A percentile compares a stretch with the other conserved stretches of the same genome.
Evolutionary conservation across 2,797 vertebrate species (phyloP).

Genomic region (Clarias platycephalus): DNA sequence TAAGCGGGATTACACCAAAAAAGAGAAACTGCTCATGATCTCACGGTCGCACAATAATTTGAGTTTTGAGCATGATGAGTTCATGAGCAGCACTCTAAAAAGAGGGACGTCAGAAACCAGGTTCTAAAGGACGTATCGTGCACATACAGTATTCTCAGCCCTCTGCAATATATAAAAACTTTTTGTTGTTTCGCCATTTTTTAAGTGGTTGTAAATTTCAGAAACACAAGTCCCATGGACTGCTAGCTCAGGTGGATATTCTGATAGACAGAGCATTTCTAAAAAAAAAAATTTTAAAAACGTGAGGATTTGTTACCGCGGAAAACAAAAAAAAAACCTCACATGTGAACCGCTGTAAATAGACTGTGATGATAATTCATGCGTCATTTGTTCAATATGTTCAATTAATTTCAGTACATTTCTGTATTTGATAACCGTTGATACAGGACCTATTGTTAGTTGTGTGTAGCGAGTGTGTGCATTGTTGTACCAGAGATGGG

Average conservation of each 20-base stretch:
- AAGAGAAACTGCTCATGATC: constrained; percentile 98
- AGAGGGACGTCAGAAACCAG: constrained; percentile 93
- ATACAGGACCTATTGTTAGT: constrained; percentile 65
- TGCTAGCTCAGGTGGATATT: constrained; percentile 53
- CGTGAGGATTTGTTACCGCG: background rate
- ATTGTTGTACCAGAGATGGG: constrained; percentile 69
- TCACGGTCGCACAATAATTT: constrained; percentile 96
- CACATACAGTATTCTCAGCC: background rate
- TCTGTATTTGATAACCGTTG: constrained; percentile 54
- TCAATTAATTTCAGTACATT: constrained; percentile 40
- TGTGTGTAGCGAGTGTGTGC: constrained; percentile 69
- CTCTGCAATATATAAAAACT: constrained; percentile 2
- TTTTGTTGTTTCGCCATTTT: constrained; percentile 22
- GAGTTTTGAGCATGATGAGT: constrained; percentile 94
- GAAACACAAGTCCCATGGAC: constrained; percentile 34
- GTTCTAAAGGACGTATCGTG: constrained; percentile 72
- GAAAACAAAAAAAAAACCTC: background rate
- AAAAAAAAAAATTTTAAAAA: background rate
- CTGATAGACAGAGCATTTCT: background rate
- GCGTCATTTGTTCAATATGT: constrained; percentile 46
- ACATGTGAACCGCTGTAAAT: constrained; percentile 24
- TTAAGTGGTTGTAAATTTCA: constrained; percentile 30
- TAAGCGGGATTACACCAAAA: constrained; percentile 91
- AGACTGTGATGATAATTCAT: constrained; percentile 26
- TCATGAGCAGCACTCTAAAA: constrained; percentile 88